Base-by-base conservation (phyloP, 2,888 invertebrate genomes). In the Chelonus formosanus region DNA sequence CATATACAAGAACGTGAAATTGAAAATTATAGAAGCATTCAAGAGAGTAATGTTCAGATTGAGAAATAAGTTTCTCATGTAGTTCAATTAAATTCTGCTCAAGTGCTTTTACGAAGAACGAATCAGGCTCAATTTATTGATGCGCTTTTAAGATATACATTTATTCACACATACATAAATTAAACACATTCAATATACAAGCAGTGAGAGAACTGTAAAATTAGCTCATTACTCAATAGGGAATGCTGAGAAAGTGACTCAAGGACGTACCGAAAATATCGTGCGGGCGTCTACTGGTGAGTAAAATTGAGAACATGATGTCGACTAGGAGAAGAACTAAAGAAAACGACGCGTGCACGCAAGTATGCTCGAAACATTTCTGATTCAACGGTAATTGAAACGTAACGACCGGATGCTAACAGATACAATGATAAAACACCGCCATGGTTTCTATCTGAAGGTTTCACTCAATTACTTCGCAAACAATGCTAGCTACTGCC, bases 201-300 rank as follows among this genome's bases (percentile, higher is more conserved):
- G 31, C 8, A 52, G 34, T 32, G 52, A 52, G 53, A 60, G 47
- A 48, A 44, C 50, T 50, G 60, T 76, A 76, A 76, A 77, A 77
- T 76, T 77, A 77, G 75, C 72, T 66, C 70, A 75, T 77, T 76
- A 76, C 76, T 76, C 76, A 74, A 77, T 78, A 75, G 73, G 68
- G 73, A 77, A 76, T 78, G 70, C 72, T 70, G 69, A 72, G 74
- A 74, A 76, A 76, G 76, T 76, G 70, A 75, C 72, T 69, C 74
- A 73, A 75, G 78, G 71, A 74, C 75, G 57, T 35, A 73, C 71
- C 76, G 62, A 68, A 77, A 77, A 77, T 77, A 76, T 59, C 68
- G 54, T 63, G 67, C 47, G 65, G 31, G 59, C 64, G 64, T 52
- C 53, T 57, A 58, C 58, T 53, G 48, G 34, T 47, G 44, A 34